A percentile compares a stretch with the other conserved stretches of the same genome.
Evolutionary conservation across 2,113 vertebrate genomes (phyloP).

Genomic region (Oplegnathus fasciatus): DNA sequence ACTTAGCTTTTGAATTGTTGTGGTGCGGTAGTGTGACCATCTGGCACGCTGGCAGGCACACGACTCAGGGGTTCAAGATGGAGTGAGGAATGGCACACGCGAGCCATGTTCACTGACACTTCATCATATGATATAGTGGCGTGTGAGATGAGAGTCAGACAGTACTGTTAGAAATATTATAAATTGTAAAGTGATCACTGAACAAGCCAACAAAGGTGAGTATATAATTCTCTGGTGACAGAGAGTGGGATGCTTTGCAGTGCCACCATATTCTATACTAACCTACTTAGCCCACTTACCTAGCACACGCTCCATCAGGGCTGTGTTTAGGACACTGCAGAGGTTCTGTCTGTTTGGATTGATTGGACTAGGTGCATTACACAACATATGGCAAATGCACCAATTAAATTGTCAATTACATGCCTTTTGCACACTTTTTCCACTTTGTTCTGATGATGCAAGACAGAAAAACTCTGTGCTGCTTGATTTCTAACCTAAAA

Average conservation of each 20-base stretch:
- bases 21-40: conserved; percentile 13
- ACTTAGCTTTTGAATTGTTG: not conserved
- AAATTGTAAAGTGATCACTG: not conserved
- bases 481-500: not conserved
- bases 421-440: not conserved
- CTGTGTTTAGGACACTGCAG: not conserved
- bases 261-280: not conserved
- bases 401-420: not conserved
- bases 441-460: not conserved
- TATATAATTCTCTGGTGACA: not conserved
- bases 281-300: not conserved
- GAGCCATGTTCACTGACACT: conserved; percentile 24
- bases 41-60: conserved; percentile 24
- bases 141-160: conserved; percentile 27
- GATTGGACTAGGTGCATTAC: conserved; percentile 9
- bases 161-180: not conserved
- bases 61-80: conserved; percentile 1
- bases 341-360: conserved; percentile 8
- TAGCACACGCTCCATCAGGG: not conserved
- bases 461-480: not conserved
- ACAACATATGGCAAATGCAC: conserved; percentile 19
- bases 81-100: not conserved
- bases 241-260: not conserved
- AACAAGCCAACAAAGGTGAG: not conserved
- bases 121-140: not conserved